A percentile compares a stretch with the other conserved stretches of the same genome.
Evolutionary conservation across 2,113 vertebrate genomes (phyloP).

Genomic region (Stigmatopora argus): DNA sequence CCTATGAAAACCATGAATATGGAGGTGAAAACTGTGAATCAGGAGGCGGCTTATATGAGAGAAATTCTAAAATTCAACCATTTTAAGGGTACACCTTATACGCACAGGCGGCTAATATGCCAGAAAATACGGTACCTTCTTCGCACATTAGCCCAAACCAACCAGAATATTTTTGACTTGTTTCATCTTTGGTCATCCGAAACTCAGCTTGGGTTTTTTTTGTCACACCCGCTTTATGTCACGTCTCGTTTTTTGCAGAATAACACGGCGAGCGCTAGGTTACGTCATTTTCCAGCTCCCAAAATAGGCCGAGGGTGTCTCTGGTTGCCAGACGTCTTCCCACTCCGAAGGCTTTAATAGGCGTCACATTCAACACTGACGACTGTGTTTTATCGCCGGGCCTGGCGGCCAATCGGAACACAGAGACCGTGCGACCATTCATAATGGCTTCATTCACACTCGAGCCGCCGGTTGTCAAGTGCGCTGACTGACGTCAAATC

Average conservation of each 20-base stretch:
- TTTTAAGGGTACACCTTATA: too few relatives aligned
- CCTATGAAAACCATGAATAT: too few relatives aligned
- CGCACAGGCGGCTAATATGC: too few relatives aligned
- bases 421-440: conserved; percentile 20
- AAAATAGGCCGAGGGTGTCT: conserved; percentile 12
- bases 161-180: neutral
- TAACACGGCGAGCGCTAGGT: neutral
- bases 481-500: neutral
- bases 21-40: too few relatives aligned
- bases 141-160: neutral
- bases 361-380: conserved; percentile 10
- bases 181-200: neutral
- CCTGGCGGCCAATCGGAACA: conserved; percentile 37
- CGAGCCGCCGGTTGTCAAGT: neutral
- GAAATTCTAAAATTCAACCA: too few relatives aligned
- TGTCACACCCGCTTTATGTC: neutral
- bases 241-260: conserved; percentile 5
- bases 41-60: too few relatives aligned
- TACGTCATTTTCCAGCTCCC: neutral
- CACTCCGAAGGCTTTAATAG: conserved; percentile 16
- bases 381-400: conserved; percentile 32
- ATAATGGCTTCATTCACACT: conserved; percentile 61
- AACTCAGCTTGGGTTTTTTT: neutral
- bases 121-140: neutral
- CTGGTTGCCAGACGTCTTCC: conserved; percentile 1